Conservation (phyloP, 2,888 invertebrate species). For the Frankliniella fusca region DNA sequence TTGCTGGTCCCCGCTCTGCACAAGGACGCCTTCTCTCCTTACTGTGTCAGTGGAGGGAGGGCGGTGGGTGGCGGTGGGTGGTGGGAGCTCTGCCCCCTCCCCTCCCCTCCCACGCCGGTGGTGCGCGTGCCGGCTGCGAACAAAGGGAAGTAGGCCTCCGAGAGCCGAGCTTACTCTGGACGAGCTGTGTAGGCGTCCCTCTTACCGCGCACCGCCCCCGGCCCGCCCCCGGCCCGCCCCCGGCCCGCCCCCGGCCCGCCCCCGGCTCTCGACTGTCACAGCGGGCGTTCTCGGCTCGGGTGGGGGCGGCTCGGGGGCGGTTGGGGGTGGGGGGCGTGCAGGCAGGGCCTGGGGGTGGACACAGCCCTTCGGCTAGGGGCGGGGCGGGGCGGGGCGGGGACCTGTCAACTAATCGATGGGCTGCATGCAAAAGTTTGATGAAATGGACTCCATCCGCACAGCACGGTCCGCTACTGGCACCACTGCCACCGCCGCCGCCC, state of each 20-base stretch:
- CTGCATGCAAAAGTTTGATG: conserved; percentile 23
- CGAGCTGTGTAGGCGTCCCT: too few relatives aligned
- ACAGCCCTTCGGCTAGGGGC: background rate
- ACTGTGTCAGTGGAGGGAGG: background rate
- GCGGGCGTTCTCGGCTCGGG: background rate
- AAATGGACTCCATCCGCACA: background rate
- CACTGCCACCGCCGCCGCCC: too few relatives aligned
- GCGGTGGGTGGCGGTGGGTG: background rate
- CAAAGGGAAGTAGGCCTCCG: conserved; percentile 39
- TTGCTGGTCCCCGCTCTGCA: too few relatives aligned
- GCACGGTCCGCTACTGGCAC: background rate
- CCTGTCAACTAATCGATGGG: conserved; percentile 16
- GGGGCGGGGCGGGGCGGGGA: background rate
- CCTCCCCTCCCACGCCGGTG: conserved; percentile 30
- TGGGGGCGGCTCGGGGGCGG: background rate
- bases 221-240: background rate
- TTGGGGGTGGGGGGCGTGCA: background rate
- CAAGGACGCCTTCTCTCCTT: background rate
- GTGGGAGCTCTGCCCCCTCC: background rate
- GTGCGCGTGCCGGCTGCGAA: conserved; percentile 41
- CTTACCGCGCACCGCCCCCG: conserved; percentile 17
- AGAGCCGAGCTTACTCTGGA: background rate
- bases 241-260: background rate
- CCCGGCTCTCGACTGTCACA: conserved; percentile 2
- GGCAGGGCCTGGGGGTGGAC: background rate